Percentiles rank a stretch among this genome's conserved stretches.
Evolutionary conservation across 1,140 invertebrate genomes (phyloP).

Genomic region (Ostrea edulis): DNA sequence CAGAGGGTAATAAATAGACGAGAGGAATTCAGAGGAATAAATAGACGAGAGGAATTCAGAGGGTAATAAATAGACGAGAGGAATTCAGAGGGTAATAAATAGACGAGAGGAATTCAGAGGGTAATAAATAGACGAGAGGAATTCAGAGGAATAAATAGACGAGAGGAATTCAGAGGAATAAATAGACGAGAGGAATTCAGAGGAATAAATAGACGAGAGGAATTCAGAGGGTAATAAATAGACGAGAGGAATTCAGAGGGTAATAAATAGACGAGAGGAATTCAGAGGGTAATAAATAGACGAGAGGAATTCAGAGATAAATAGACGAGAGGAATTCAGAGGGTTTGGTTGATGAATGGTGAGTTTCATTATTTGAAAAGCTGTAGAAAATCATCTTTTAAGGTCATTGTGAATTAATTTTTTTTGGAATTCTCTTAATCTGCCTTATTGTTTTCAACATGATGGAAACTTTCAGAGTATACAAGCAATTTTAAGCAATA

Average conservation of each 20-base stretch:
- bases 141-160: no score
- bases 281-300: not conserved
- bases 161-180: not conserved
- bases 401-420: constrained; percentile 12
- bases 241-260: no score
- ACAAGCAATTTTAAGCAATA: not conserved
- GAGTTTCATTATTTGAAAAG: constrained; percentile 30
- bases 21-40: no score
- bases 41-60: not conserved
- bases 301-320: not conserved
- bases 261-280: not conserved
- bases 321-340: not conserved
- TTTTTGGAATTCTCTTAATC: constrained; percentile 9
- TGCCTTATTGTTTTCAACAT: not conserved
- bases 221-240: not conserved
- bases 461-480: not conserved
- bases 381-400: not conserved
- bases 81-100: no score
- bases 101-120: not conserved
- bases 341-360: constrained; percentile 8
- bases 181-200: no score
- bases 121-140: no score
- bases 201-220: not conserved
- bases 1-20: no score
- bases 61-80: no score